A percentile compares a stretch with the other conserved stretches of the same genome.
phyloP scores from a whole-genome alignment of 23 tunicate species.

The Ascidia mentula region DNA sequence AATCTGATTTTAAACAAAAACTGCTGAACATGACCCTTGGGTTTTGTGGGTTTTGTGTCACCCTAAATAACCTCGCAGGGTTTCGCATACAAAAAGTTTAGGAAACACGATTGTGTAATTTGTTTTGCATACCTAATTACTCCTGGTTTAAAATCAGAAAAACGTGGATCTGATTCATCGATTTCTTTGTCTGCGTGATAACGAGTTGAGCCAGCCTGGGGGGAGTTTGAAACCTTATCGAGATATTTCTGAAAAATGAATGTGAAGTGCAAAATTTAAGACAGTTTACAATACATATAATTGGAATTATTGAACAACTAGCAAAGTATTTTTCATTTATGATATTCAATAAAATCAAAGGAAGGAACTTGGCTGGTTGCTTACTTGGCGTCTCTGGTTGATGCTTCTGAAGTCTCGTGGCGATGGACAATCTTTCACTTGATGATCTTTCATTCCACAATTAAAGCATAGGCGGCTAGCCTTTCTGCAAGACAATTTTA shows the following conservation, averaged over 20 bases:
- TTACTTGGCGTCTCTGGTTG: constrained; percentile 48
- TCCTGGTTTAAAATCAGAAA: constrained; percentile 63
- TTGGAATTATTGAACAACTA: no score
- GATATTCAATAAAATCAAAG: background rate
- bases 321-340: no score
- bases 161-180: constrained; percentile 32
- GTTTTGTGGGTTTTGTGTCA: no score
- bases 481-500: background rate
- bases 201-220: constrained; percentile 43
- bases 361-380: background rate
- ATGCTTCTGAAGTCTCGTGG: constrained; percentile 45
- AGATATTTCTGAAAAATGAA: constrained; percentile 36
- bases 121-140: background rate
- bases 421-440: constrained; percentile 79
- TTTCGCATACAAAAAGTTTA: no score
- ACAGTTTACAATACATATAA: background rate
- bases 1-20: no score
- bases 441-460: constrained; percentile 82
- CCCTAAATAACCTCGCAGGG: no score
- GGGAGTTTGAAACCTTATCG: constrained; percentile 38
- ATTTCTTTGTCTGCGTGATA: constrained; percentile 78
- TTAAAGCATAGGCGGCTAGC: constrained; percentile 66
- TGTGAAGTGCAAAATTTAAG: background rate
- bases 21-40: no score
- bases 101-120: no score